These are phyloP conservation scores for Cotesia typhae DNA, from an alignment of 1,140 invertebrate species.

Conservation along the genomic window DNA sequence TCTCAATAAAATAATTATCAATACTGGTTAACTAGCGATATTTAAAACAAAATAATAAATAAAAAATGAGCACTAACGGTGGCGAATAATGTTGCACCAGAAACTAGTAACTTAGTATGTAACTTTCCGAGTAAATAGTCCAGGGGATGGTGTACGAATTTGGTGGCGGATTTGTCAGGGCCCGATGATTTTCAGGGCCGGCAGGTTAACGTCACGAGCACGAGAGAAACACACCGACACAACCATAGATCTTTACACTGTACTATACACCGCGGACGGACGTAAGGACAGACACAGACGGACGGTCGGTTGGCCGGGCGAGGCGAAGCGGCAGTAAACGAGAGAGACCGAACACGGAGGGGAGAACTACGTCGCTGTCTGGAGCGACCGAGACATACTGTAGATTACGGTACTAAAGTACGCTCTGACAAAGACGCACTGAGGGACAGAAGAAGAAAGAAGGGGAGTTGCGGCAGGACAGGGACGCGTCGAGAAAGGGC, in stretches of 20 bases:
- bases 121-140: conserved; percentile 20
- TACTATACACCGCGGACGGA: conserved; percentile 58
- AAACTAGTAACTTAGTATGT: too few species aligned
- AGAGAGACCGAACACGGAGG: not conserved
- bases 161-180: conserved; percentile 50
- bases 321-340: conserved; percentile 39
- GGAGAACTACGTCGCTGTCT: conserved; percentile 42
- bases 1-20: too few species aligned
- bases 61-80: not conserved
- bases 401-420: conserved; percentile 38
- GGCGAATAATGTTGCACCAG: too few species aligned
- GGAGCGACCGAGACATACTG: not conserved
- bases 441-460: conserved; percentile 25
- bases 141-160: conserved; percentile 30
- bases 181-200: conserved; percentile 62
- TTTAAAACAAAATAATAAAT: too few species aligned
- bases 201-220: conserved; percentile 62
- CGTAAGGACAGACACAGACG: conserved; percentile 57
- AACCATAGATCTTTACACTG: conserved; percentile 55
- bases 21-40: too few species aligned
- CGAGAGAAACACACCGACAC: conserved; percentile 48
- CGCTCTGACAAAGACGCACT: conserved; percentile 7
- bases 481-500: conserved; percentile 41
- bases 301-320: conserved; percentile 50
- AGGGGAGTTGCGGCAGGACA: conserved; percentile 53